Percentiles rank a stretch among this genome's conserved stretches.
Conservation (phyloP, 1,140 invertebrate species). For the Bombus breviceps region DNA sequence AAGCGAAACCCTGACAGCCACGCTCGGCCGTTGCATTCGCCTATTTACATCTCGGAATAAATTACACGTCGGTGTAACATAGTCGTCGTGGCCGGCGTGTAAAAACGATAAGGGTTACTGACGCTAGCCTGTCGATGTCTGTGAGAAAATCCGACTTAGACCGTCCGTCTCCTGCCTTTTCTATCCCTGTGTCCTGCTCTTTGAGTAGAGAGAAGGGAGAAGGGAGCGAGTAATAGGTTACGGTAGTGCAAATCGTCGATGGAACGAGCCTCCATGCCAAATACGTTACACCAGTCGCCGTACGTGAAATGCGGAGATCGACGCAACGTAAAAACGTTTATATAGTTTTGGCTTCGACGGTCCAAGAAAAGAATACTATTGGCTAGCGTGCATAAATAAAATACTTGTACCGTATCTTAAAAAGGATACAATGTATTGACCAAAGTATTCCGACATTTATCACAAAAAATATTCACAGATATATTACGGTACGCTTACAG, state of each 20-base stretch:
- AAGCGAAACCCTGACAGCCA: constrained; percentile 15
- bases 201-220: neutral
- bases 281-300: neutral
- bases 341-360: neutral
- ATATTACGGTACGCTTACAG: too few species aligned
- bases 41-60: constrained; percentile 47
- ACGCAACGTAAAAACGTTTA: neutral
- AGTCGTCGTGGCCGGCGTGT: constrained; percentile 12
- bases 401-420: too few species aligned
- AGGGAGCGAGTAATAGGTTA: constrained; percentile 1
- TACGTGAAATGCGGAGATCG: constrained; percentile 13
- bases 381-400: too few species aligned
- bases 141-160: constrained; percentile 41
- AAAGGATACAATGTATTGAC: too few species aligned
- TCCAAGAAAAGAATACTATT: too few species aligned
- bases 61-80: constrained; percentile 35
- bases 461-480: too few species aligned
- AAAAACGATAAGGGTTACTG: constrained; percentile 42
- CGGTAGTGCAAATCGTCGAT: constrained; percentile 28
- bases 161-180: constrained; percentile 2
- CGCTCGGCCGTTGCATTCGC: constrained; percentile 2
- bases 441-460: too few species aligned
- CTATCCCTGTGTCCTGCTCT: neutral
- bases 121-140: constrained; percentile 28
- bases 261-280: constrained; percentile 14